These are phyloP conservation scores for Stenodema calcarata DNA, from an alignment of 2,888 invertebrate species.

Conservation along the genomic window DNA sequence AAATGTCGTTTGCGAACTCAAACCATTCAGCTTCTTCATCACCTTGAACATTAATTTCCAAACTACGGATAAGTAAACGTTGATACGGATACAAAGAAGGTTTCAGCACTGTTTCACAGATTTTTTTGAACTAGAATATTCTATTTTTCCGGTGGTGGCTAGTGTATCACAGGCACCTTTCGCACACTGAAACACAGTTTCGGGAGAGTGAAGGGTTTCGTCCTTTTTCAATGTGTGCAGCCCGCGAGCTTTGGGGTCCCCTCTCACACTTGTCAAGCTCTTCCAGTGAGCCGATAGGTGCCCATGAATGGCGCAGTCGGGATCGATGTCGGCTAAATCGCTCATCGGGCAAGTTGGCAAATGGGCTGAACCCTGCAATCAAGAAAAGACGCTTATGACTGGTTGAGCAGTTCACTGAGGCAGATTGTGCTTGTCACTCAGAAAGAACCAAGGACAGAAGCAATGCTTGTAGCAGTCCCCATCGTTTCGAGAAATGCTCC, in stretches of 20 bases:
- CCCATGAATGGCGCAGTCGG: slow-evolving; percentile 14
- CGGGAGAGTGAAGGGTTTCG: background rate
- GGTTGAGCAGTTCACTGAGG: too few species aligned
- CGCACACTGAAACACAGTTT: background rate
- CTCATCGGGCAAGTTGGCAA: slow-evolving; percentile 36
- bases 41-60: too few species aligned
- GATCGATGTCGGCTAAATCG: slow-evolving; percentile 39
- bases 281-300: slow-evolving; percentile 24
- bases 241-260: background rate
- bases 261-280: slow-evolving; percentile 8
- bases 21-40: slow-evolving; percentile 24
- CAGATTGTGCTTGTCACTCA: too few species aligned
- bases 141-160: too few species aligned
- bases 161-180: background rate
- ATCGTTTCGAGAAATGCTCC: too few species aligned
- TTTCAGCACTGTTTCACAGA: too few species aligned
- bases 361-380: background rate
- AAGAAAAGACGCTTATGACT: background rate
- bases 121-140: too few species aligned
- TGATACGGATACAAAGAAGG: too few species aligned
- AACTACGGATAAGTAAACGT: too few species aligned
- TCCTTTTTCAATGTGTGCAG: background rate
- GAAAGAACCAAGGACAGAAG: too few species aligned
- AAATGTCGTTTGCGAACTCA: background rate
- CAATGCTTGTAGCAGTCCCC: too few species aligned